Base-by-base conservation (phyloP, 1,140 invertebrate genomes). In the Teleogryllus occipitalis region DNA sequence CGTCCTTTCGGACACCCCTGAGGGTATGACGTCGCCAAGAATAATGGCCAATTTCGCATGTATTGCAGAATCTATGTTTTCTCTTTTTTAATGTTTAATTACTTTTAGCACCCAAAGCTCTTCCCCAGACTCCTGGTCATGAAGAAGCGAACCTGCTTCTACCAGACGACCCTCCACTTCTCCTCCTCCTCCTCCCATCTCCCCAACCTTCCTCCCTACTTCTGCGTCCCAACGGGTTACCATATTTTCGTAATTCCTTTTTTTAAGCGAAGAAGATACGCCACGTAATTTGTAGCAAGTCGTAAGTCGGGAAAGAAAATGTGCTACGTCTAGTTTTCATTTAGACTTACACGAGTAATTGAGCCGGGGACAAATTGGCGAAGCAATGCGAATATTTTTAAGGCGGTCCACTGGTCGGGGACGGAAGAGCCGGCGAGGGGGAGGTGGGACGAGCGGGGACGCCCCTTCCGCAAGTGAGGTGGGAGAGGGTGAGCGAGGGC, bases 291-390 rank as follows among this genome's bases (percentile, higher is more conserved):
- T 65, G 54, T 65, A 14, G 54, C 10, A 65, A 65, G 54, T 18
- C 54, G 54, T 65, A 65, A 65, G 54, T 65, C 54, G 10, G 18
- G 10, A 18, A 65, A 65, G 54, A 65, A 39, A 65, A 65, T 65
- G 54, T 65, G 54, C 54, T 65, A 14, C 54, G 54, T 65, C 54
- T 65, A 65, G 54, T 65, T 65, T 65, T 65, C 54, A 65, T 65
- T 65, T 65, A 65, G 54, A 65, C 54, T 65, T 65, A 65, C 54
- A 65, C 54, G 54, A 65, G 54, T 65, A 65, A 65, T 65, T 65
- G 54, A 65, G 54, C 54, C 54, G 54, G 18, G 10, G 54, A 65
- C 54, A 65, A 65, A 65, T 65, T 65, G 54, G 54, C 54, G 54
- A 18, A 65, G 54, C 54, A 65, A 65, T 65, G 54, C 54, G 54